These are phyloP conservation scores for Stercorarius parasiticus DNA, from an alignment of 2,113 vertebrate genomes.

Conservation along the genomic window DNA sequence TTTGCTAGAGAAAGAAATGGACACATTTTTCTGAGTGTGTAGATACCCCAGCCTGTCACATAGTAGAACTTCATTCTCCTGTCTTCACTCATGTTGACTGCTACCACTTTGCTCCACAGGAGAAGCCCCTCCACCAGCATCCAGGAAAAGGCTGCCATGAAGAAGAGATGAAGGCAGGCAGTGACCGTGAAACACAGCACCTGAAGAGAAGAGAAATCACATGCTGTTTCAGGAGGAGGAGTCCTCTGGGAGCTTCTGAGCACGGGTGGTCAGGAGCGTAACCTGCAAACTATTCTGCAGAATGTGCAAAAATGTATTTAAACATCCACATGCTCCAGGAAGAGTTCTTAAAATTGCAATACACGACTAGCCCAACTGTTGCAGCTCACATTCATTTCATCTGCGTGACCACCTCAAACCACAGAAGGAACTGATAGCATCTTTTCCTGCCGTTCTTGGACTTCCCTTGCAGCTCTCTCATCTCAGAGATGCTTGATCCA, in stretches of 20 bases:
- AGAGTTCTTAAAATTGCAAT: background rate
- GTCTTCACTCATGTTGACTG: slow-evolving; percentile 86
- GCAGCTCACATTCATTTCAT: background rate
- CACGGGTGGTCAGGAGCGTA: background rate
- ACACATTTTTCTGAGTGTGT: background rate
- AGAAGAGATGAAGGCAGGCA: slow-evolving; percentile 85
- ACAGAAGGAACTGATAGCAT: background rate
- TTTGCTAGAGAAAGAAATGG: background rate
- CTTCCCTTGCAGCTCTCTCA: background rate
- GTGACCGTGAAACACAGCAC: slow-evolving; percentile 81
- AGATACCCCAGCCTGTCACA: slow-evolving; percentile 85
- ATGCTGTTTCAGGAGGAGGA: background rate
- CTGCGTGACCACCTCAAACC: background rate
- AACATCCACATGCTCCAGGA: background rate
- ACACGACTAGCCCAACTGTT: background rate
- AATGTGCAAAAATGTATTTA: background rate
- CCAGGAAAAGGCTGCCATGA: slow-evolving; percentile 92
- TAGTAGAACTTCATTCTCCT: slow-evolving; percentile 87
- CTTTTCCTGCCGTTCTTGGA: background rate
- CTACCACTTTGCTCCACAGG: slow-evolving; percentile 92
- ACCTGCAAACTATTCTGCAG: background rate
- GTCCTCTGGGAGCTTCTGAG: background rate
- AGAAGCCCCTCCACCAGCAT: slow-evolving; percentile 92
- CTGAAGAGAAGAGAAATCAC: slow-evolving; percentile 55
- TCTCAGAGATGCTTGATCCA: background rate